Base-by-base conservation (phyloP, 1,140 invertebrate species). In the Stegodyphus dumicola region DNA sequence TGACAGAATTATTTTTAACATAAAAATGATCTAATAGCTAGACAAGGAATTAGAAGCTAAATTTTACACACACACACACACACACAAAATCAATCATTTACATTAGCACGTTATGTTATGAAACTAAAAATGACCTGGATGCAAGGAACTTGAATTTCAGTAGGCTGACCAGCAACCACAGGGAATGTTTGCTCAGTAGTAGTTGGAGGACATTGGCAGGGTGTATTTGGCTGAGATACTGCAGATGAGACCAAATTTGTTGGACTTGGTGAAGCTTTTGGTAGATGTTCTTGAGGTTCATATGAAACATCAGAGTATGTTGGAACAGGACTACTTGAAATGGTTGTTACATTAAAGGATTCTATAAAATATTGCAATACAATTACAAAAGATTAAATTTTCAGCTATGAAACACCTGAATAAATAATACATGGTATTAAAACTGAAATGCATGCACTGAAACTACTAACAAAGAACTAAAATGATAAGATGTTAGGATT, bases 321-420 rank as follows among this genome's bases (percentile, higher is more conserved):
- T 10, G 54, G 48, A 53, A 79, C 52, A 56, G 60, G 70, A 74
- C 84, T 77, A 60, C 66, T 71, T 73, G 84, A 86, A 15, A 86
- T 74, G 11, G 75, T 86, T 13, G 84, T 86, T 51, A 86, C 76
- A 74, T 78, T 86, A 60, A 86, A 86, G 49, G 84, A 86, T 18
- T 86, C 84, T 85, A 18, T 15, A 67, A 70, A 54, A 33, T 33
- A 33, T 33, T 33, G 33, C 33, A 33, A 81, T 48, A 66, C 9
- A 74, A 53, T 74, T 48, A 2, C 15, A 74, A 7, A 10, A 9
- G 10, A 52, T 11, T 52, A 52, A 18, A n/a, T 74, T 53, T n/a
- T 10, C 2, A 13, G 9, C 49, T 73, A n/a, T n/a, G 33, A 49
- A 73, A 13, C 4, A 73, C 51, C 13, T 48, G 7, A 73, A 15